Evolutionary conservation across 2,113 vertebrate species (phyloP).

Genomic region (Alligator mississippiensis): DNA sequence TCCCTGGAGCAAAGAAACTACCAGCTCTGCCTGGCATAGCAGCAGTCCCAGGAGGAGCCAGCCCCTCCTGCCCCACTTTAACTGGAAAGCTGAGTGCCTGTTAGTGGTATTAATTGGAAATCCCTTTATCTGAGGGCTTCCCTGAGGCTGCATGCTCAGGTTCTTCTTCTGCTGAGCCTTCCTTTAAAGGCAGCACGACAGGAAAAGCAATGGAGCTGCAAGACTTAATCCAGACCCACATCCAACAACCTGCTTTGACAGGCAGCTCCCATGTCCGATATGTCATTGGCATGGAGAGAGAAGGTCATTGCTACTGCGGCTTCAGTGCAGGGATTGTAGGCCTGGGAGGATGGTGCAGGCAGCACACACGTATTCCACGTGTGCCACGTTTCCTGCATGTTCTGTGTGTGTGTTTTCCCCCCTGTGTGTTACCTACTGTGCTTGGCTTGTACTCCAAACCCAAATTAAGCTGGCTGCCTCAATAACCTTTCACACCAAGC

Average conservation of each 20-base stretch:
- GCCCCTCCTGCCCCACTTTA: too few species aligned
- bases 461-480: background rate
- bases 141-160: too few species aligned
- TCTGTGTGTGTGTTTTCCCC: background rate
- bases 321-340: background rate
- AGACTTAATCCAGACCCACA: background rate
- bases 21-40: background rate
- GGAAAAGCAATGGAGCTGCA: slow-evolving; percentile 14
- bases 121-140: too few species aligned
- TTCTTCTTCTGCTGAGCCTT: too few species aligned
- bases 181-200: background rate
- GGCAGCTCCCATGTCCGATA: background rate
- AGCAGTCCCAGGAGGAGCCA: background rate
- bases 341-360: background rate
- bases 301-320: background rate
- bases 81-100: too few species aligned
- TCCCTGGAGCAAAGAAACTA: background rate
- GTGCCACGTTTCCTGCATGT: background rate
- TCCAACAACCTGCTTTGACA: slow-evolving; percentile 3
- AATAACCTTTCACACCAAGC: background rate
- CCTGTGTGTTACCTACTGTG: background rate
- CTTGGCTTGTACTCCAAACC: background rate
- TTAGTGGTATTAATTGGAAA: too few species aligned
- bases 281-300: background rate
- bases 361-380: background rate